Base-by-base conservation (phyloP, 2,113 vertebrate species). In the Micronycteris hirsuta region DNA sequence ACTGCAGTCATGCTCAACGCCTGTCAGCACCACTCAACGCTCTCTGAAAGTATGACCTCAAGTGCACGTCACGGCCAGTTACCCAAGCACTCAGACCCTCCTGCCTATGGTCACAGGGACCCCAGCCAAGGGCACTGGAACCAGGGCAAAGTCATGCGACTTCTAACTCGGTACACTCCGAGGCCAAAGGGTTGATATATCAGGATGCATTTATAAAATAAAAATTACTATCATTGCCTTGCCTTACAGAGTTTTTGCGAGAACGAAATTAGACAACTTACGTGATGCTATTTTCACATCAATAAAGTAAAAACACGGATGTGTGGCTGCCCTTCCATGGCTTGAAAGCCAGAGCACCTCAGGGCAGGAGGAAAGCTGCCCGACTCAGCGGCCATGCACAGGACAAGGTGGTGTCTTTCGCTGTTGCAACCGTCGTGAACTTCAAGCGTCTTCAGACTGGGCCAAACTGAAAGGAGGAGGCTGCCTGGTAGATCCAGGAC, bases 151-250 rank as follows among this genome's bases (percentile, higher is more conserved):
- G 20, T 16, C 17, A 3, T 33, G 22, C 17, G 26, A 54, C 13
- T 61, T 31, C 24, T 3, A 2, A 14, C 4, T 12, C 1, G 20
- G 36, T 5, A 24, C 14, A 49, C 17, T 36, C 26, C 20, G 28
- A 49, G 47, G 61, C 11, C 54, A n/a, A 68, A 65, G 15, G 7
- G 58, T 52, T 54, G 28, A 52, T 65, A 19, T 43, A 8, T 80
- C 65, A 10, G 17, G 91, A 14, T 76, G 58, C 43, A 38, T 93
- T 93, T 71, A 47, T 78, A 93, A 94, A 82, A 52, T 31, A 45
- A 43, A 58, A 87, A 65, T 43, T 41, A 63, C 17, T 61, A 71
- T 6, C 33, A 31, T 26, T 45, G 13, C 22, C 58, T 91, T 54
- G 13, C n/a, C 58, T 92, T 19, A 54, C 13, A 12, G 24, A 84